phyloP scores from a whole-genome alignment of 2,888 invertebrate species.

The Formica aserva region DNA sequence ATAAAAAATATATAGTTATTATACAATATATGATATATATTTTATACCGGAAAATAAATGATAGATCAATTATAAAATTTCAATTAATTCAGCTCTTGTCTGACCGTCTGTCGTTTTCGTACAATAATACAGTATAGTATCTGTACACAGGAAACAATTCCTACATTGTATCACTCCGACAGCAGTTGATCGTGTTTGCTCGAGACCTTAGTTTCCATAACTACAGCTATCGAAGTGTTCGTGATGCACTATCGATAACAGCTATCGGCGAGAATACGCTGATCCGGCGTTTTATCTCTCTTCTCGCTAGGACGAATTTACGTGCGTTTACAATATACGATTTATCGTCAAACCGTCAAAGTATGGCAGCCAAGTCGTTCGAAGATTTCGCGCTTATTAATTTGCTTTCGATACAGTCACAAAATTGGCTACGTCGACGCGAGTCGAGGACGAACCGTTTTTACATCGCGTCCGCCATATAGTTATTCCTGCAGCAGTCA shows the following conservation, averaged over 20 bases:
- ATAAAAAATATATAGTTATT: neutral
- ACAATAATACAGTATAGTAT: conserved; percentile 17
- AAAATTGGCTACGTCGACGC: conserved; percentile 27
- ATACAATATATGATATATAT: neutral
- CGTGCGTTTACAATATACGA: neutral
- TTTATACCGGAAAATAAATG: neutral
- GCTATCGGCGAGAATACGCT: conserved; percentile 33
- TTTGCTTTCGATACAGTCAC: neutral
- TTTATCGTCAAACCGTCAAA: neutral
- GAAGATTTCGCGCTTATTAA: conserved; percentile 26
- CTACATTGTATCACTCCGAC: conserved; percentile 31
- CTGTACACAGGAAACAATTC: conserved; percentile 16
- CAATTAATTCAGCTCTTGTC: conserved; percentile 14
- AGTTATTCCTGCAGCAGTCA: conserved; percentile 21
- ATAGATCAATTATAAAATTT: neutral
- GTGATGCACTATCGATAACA: conserved; percentile 41
- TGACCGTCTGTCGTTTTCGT: conserved; percentile 24
- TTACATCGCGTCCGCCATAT: conserved; percentile 9
- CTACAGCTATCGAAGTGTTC: conserved; percentile 44
- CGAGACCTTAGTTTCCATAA: conserved; percentile 34
- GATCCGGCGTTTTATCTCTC: conserved; percentile 10
- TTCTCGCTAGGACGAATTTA: neutral
- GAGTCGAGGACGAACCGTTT: conserved; percentile 27
- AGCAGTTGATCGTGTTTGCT: conserved; percentile 46
- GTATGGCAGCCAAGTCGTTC: neutral